These are phyloP conservation scores for Hydrophis major DNA, from an alignment of 2,797 vertebrate species.

Conservation along the genomic window DNA sequence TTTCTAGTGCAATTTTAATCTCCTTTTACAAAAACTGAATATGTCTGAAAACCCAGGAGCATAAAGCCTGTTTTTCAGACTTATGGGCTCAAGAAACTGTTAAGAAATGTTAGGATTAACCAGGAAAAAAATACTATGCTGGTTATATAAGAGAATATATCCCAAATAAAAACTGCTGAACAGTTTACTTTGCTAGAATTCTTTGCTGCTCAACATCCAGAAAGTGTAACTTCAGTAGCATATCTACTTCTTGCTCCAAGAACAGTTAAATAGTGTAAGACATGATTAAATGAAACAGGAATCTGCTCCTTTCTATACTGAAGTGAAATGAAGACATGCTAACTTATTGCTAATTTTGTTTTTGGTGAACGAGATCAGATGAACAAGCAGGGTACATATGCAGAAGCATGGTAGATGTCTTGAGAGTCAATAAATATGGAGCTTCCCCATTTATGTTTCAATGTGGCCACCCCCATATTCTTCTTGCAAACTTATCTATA, in stretches of 20 bases:
- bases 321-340: background rate
- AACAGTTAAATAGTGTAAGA: background rate
- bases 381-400: background rate
- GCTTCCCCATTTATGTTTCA: background rate
- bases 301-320: background rate
- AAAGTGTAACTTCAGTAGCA: background rate
- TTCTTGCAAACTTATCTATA: background rate
- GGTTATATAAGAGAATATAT: background rate
- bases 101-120: background rate
- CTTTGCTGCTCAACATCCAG: background rate
- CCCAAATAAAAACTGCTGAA: background rate
- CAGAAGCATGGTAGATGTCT: background rate
- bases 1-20: slow-evolving; percentile 11
- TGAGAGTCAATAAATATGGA: background rate
- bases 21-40: slow-evolving; percentile 7
- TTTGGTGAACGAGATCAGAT: too few relatives aligned
- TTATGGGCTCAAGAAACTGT: background rate
- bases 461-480: background rate
- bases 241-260: background rate
- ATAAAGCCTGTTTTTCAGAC: slow-evolving; percentile 10
- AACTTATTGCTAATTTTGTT: background rate
- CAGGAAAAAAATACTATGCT: background rate
- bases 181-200: background rate
- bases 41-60: background rate
- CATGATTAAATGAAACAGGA: background rate